Base-by-base conservation (phyloP, 30 jellyfish, hydroid and myxozoan genomes). In the Aurelia sp. region DNA sequence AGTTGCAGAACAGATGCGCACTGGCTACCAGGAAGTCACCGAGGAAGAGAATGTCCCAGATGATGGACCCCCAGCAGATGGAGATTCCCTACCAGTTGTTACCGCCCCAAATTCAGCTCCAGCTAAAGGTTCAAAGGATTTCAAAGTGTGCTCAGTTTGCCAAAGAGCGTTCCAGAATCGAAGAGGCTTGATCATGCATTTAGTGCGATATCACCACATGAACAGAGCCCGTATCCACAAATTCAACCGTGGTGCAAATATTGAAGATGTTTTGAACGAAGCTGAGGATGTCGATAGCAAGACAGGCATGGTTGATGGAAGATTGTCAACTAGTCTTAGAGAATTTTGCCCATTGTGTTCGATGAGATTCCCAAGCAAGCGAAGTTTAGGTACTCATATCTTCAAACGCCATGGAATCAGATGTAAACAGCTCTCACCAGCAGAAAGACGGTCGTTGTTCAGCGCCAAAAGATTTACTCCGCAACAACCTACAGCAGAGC, bases 391-490 rank as follows among this genome's bases (percentile, higher is more conserved):
- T 16, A 68, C 96, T 19, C 98, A 91, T 31, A 93, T 85, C 35
- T 82, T 85, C 84, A 86, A 86, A 64, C 66, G 86, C 79, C 98
- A 91, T 62, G 98, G 98, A 31, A 91, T 91, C 18, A 48, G 98
- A 55, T 91, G 98, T 69, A 75, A 86, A 60, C 78, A 68, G 63
- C 33, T 76, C 40, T 74, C 95, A 5, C 89, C 89, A 3, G 89
- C 95, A n/a, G 95, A 76, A 44, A 70, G 89, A 20, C 50, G 89
- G 71, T 74, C 89, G 9, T 55, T 75, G 17, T 74, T 63, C 81
- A 91, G 77, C 48, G 66, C 66, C 18, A 62, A 58, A 4, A 23
- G 27, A 58, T 57, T 22, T 30, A 44, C 55, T 44, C 55, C 55
- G 15, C 88, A 67, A 69, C 33, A 33, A 75, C 20, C 64, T 20